Base-by-base conservation (phyloP, 2,888 invertebrate genomes). In the Eristalinus aeneus region DNA sequence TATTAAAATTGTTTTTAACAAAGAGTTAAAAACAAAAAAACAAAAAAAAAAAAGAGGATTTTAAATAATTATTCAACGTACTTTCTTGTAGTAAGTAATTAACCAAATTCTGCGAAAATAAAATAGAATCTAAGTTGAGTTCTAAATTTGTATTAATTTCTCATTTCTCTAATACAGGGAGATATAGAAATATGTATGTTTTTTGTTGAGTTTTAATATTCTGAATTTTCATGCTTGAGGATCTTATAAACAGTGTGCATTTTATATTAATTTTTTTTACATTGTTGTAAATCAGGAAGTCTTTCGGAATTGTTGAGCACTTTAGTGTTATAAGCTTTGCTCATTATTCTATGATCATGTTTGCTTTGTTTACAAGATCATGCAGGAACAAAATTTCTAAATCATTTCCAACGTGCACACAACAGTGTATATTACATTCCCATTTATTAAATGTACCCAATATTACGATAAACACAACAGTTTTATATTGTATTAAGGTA, bases 161-260 rank as follows among this genome's bases (percentile, higher is more conserved):
- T 61, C 23, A 12, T 56, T 71, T 68, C 80, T 60, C 36, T 76
- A 68, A 79, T 73, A 85, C 85, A 85, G 85, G 85, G 85, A 85
- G 85, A 85, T 85, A 85, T 85, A 85, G 85, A 85, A 76, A 85
- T 69, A 58, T 84, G 79, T 68, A 58, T 72, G 63, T 76, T 60
- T 85, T 80, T 12, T 76, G n/a, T 63, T 76, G 63, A 76, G 22
- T 32, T 34, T 67, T 54, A 67, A 71, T 75, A 46, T n/a, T 60
- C 53, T 74, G 71, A 80, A 80, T 32, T 68, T 5, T 74, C 85
- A 85, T 85, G 85, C 85, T 81, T 69, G 63, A 10, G 5, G n/a
- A 58, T 32, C 32, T 23, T 56, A 60, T 64, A 56, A 72, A 69
- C 64, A 69, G 67, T 79, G 69, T 79, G 75, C 65, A 75, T 10